Evolutionary conservation across 2,113 vertebrate genomes (phyloP), one percentile per base, ranked within the genome.

Genomic region (Rhinichthys klamathensis): DNA sequence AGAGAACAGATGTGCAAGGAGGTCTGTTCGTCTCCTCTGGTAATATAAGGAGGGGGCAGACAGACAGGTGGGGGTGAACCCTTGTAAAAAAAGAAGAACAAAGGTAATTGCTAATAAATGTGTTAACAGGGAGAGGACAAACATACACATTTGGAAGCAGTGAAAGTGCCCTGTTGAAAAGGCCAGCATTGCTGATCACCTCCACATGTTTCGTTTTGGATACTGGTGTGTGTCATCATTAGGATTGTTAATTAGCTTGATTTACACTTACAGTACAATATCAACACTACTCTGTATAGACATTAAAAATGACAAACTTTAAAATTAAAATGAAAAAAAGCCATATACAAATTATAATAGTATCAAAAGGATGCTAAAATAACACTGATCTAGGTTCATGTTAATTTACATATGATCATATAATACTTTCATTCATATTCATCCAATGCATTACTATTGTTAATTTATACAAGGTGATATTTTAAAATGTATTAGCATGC

Each of bases 41-140:
- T 21, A 60, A 63, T 51, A 13, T 13, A 67, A 78, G 3, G n/a
- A 38, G 46, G 3, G 21, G 84, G 35, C 13, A 85, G 32, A 73
- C 44, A 81, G 21, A 83, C 41, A 74, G 41, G 23, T 27, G 44
- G 61, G 25, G 32, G 67, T 83, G 49, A 70, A 23, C 49, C 30
- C 81, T 83, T 83, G 67, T 83, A 72, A 83, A 72, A 54, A 35
- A 35, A 35, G 32, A 35, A 44, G 10, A 82, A 72, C 44, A 83
- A 41, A 73, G 10, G 18, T 58, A 56, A 72, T 25, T 82, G 67
- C 46, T 72, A 54, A 56, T 82, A 72, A 54, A 69, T 0, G 3
- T 25, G 13, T 46, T 54, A 67, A 65, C 16, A 61, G 44, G 41
- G 56, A n/a, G 15, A 25, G 60, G 4, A 38, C 6, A 27, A 30